A percentile compares a stretch with the other conserved stretches of the same genome.
phyloP scores from a whole-genome alignment of 2,113 vertebrate species.

The Apeltes quadracus region DNA sequence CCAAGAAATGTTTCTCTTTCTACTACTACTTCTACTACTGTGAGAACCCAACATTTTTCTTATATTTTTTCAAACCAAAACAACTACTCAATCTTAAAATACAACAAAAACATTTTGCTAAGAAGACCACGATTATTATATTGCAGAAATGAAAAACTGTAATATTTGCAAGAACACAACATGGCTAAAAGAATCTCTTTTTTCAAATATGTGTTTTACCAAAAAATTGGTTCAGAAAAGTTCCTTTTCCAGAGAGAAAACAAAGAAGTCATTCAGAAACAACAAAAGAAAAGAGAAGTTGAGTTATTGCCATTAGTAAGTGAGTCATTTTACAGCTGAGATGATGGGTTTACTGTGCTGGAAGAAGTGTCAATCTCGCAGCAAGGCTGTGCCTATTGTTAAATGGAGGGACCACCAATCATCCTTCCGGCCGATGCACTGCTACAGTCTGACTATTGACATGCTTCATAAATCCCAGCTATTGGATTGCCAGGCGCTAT shows the following conservation, averaged over 20 bases:
- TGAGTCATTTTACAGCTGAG: slow-evolving; percentile 36
- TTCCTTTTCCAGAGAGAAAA: not conserved
- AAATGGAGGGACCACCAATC: slow-evolving; percentile 55
- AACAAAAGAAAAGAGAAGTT: slow-evolving; percentile 31
- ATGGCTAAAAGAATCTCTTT: not conserved
- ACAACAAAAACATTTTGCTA: not conserved
- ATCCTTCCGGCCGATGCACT: slow-evolving; percentile 42
- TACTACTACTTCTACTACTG: too few relatives aligned
- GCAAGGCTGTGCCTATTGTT: slow-evolving; percentile 55
- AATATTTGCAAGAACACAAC: not conserved
- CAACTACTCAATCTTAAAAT: not conserved
- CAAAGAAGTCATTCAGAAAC: not conserved
- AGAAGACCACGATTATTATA: not conserved
- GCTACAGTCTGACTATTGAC: slow-evolving; percentile 75
- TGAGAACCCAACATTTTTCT: too few relatives aligned
- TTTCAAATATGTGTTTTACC: not conserved
- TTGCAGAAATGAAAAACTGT: too few relatives aligned
- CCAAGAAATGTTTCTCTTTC: not conserved
- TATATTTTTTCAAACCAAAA: not conserved
- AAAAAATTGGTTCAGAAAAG: not conserved
- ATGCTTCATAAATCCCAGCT: slow-evolving; percentile 78
- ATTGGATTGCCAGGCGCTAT: slow-evolving; percentile 77
- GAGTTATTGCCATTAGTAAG: slow-evolving; percentile 34
- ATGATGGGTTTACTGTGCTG: slow-evolving; percentile 46
- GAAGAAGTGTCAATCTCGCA: slow-evolving; percentile 61